Conservation (phyloP, 2,113 vertebrate species). For the Fulmarus glacialis region DNA sequence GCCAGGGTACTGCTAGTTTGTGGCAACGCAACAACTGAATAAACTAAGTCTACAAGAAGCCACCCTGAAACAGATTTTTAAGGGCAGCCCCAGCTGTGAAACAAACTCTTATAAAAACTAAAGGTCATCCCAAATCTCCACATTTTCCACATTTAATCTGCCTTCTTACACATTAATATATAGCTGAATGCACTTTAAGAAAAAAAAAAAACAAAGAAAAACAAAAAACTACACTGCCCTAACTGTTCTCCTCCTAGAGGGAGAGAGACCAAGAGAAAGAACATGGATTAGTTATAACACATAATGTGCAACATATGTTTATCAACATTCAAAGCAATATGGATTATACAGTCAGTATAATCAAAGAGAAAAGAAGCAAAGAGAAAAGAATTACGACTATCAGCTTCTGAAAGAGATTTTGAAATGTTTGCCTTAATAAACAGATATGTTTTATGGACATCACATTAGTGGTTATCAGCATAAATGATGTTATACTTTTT, state of each 20-base stretch:
- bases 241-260: not conserved
- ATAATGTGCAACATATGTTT: not conserved
- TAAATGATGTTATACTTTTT: not conserved
- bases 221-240: not conserved
- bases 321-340: not conserved
- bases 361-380: not conserved
- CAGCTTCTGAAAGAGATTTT: not conserved
- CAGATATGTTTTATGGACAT: not conserved
- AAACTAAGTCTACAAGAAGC: not conserved
- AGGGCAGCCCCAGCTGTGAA: not conserved
- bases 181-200: not conserved
- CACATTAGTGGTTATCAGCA: not conserved
- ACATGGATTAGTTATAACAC: not conserved
- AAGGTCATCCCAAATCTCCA: not conserved
- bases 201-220: not conserved
- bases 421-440: not conserved
- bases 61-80: not conserved
- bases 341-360: not conserved
- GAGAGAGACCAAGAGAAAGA: not conserved
- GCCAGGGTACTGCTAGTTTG: not conserved
- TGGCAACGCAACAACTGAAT: not conserved
- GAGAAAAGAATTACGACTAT: not conserved
- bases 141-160: not conserved
- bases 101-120: not conserved
- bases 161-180: not conserved